Evolutionary conservation across 2,797 vertebrate species (phyloP), one percentile per base, ranked within the genome.

Genomic region (Tapirus indicus): DNA sequence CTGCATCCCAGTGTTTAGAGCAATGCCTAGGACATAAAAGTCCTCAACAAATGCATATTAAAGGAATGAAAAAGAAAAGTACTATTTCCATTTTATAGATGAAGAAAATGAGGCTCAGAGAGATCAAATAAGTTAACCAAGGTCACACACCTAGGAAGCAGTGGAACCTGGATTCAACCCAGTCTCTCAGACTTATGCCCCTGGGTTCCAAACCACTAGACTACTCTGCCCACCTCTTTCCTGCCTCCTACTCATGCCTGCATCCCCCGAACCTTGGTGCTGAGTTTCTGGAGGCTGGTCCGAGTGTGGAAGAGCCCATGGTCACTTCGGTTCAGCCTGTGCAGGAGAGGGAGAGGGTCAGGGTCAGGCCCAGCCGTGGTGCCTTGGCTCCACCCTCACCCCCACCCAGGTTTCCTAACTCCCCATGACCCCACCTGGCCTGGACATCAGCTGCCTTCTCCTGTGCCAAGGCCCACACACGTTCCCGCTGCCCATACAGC

Each of bases 261-360:
- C 71, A 83, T 66, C 62, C 88, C n/a, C 56, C 98, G 5, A 74
- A 99, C 99, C 99, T 99, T 99, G 89, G 99, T 97, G 1, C 98
- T 99, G 95, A 99, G 99, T 98, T 99, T 99, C 14, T 99, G 99
- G 91, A 99, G 98, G 87, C 99, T 99, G 87, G 99, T 97, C 92
- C 99, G 99, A 79, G 99, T 99, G 95, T 99, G 99, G 94, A 99
- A 99, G 97, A 99, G 99, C 27, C 99, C 99, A 49, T 99, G 99
- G 93, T 99, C 99, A 1, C 98, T 99, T 98, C 98, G 99, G 66
- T 98, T 99, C 60, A 99, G 98, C 97, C 99, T 99, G 97, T 14
- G 21, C 32, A 79, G 68, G 35, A 10, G 62, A 32, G 18, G 41
- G 38, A 95, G 21, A 86, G 14, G 9, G 92, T 35, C 44, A 38